Evolutionary conservation across 2,888 invertebrate genomes (phyloP).

Genomic region (Drosophila austrosaltans): DNA sequence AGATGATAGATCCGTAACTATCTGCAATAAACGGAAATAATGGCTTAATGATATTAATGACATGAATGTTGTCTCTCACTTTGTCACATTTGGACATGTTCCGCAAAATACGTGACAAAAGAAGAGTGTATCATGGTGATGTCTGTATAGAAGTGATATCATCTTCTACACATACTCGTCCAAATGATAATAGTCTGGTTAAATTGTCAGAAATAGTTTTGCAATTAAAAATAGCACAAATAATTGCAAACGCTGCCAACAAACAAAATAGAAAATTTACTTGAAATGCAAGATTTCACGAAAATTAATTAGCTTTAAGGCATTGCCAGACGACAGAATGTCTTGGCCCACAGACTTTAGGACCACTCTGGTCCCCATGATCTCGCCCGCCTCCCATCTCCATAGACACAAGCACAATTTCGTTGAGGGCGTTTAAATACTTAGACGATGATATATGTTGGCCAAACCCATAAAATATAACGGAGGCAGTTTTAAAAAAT

Average conservation of each 20-base stretch:
- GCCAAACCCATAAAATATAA: neutral
- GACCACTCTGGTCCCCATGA: neutral
- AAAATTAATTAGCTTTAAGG: conserved; percentile 8
- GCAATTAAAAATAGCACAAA: conserved; percentile 37
- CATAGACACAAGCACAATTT: neutral
- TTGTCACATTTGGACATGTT: conserved; percentile 50
- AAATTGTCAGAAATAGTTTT: conserved; percentile 20
- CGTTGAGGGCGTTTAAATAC: conserved; percentile 8
- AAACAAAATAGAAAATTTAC: conserved; percentile 10
- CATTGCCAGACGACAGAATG: conserved; percentile 13
- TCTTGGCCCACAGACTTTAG: conserved; percentile 2
- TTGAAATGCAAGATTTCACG: conserved; percentile 7
- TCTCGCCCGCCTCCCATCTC: too few relatives aligned
- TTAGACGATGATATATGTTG: conserved; percentile 8
- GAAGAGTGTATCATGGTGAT: conserved; percentile 23
- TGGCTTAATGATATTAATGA: conserved; percentile 75
- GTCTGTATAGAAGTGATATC: conserved; percentile 39
- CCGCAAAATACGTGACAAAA: conserved; percentile 54
- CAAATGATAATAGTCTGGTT: conserved; percentile 41
- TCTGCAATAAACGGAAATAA: conserved; percentile 71
- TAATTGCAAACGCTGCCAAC: conserved; percentile 24
- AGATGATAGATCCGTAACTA: conserved; percentile 49
- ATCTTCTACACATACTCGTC: conserved; percentile 1
- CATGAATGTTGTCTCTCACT: conserved; percentile 44
- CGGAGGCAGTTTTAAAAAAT: neutral